phyloP scores from a whole-genome alignment of 2,113 vertebrate species.

The Carlito syrichta region DNA sequence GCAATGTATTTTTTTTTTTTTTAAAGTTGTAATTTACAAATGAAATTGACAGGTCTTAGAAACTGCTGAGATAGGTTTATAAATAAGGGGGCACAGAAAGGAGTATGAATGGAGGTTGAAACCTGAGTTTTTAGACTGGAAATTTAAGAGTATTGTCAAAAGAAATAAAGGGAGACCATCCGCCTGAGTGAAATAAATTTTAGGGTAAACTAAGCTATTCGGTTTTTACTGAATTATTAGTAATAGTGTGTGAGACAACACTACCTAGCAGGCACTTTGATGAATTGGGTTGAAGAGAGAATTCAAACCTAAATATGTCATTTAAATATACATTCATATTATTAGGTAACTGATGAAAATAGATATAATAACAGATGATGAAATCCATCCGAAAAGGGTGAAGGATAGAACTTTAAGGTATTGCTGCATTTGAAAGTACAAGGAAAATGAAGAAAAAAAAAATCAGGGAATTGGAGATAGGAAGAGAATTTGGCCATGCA shows the following conservation, averaged over 20 bases:
- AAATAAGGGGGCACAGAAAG: not conserved
- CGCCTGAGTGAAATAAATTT: not conserved
- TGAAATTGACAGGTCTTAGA: not conserved
- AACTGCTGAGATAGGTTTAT: not conserved
- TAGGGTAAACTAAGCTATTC: constrained; percentile 1
- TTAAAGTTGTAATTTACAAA: not conserved
- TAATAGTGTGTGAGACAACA: not conserved
- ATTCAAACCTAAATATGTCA: constrained; percentile 4
- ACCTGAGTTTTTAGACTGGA: not conserved
- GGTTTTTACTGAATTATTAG: not conserved
- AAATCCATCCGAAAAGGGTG: not conserved
- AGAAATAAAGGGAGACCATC: not conserved
- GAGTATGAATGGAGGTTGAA: not conserved
- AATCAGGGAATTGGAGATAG: not conserved
- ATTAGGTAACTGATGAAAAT: not conserved
- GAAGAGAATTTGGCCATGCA: not conserved
- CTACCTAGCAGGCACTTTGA: not conserved
- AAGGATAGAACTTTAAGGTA: not conserved
- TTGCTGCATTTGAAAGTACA: not conserved
- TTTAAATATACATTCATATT: constrained; percentile 19
- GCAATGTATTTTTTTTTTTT: not conserved
- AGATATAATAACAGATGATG: not conserved
- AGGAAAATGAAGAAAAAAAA: not conserved
- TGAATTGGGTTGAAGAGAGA: not conserved
- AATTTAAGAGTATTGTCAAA: not conserved